Evolutionary conservation across 2,113 vertebrate species (phyloP).

Genomic region (Passer domesticus): DNA sequence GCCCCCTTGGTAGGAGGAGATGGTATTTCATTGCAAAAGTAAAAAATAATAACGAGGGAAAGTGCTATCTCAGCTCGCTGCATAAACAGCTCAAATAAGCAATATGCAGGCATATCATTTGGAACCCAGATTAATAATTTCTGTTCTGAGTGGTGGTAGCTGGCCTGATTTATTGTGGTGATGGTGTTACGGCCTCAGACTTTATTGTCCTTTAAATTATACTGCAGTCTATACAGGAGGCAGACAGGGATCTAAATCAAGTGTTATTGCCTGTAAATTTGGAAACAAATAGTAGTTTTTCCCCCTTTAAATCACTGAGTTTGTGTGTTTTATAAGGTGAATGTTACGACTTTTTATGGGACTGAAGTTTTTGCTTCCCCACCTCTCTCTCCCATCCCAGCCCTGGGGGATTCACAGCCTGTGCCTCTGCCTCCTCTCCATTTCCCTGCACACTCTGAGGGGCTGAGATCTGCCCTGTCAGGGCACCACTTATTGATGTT

Average conservation of each 20-base stretch:
- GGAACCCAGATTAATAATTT: slow-evolving; percentile 75
- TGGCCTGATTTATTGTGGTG: slow-evolving; percentile 68
- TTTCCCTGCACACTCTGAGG: fast-evolving
- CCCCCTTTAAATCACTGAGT: slow-evolving; percentile 67
- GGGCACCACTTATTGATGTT: too few relatives aligned
- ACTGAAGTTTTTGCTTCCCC: not conserved
- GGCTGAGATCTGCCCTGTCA: not conserved
- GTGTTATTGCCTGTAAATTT: slow-evolving; percentile 78
- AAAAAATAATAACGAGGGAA: slow-evolving; percentile 50
- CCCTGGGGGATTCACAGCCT: too few relatives aligned
- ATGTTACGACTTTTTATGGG: not conserved
- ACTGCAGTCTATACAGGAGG: slow-evolving; percentile 73
- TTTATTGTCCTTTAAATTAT: slow-evolving; percentile 83
- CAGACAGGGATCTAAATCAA: slow-evolving; percentile 75
- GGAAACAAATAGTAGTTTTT: slow-evolving; percentile 78
- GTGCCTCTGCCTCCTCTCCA: not conserved
- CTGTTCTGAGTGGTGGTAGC: slow-evolving; percentile 58
- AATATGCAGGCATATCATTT: slow-evolving; percentile 59
- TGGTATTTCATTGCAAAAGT: slow-evolving; percentile 57
- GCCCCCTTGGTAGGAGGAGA: slow-evolving; percentile 14
- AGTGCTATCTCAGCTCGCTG: slow-evolving; percentile 70
- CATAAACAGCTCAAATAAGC: slow-evolving; percentile 67
- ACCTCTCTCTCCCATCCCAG: not conserved
- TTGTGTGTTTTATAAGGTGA: slow-evolving; percentile 66
- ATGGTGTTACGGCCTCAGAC: slow-evolving; percentile 66